Conservation (phyloP, 2,113 vertebrate species). For the Prochilodus magdalenae region DNA sequence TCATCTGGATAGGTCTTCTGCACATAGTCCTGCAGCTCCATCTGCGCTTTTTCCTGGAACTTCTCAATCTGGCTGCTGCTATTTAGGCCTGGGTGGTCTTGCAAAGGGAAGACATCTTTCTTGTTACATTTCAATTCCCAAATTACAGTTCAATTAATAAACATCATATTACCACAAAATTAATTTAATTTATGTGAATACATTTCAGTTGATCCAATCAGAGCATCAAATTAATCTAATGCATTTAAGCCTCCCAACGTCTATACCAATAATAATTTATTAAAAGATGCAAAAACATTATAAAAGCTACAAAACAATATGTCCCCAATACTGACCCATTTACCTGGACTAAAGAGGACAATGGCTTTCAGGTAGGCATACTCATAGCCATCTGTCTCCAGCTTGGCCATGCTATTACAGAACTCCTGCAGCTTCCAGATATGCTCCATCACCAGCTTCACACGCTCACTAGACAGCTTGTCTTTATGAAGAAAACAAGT, state of each 20-base stretch:
- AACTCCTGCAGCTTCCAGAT: conserved; percentile 99
- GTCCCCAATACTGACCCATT: conserved; percentile 60
- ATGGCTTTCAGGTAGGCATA: conserved; percentile 99
- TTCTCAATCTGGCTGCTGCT: conserved; percentile 94
- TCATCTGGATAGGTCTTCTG: conserved; percentile 98
- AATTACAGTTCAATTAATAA: too few species aligned
- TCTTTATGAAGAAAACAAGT: conserved; percentile 76
- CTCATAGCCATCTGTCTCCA: conserved; percentile 96
- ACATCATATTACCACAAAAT: too few species aligned
- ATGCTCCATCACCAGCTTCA: conserved; percentile 98
- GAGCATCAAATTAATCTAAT: too few species aligned
- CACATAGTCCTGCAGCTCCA: conserved; percentile 98
- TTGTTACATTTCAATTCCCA: too few species aligned
- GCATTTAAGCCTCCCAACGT: too few species aligned
- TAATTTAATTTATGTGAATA: too few species aligned
- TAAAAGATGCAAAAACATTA: too few species aligned
- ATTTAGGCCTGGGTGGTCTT: conserved; percentile 95
- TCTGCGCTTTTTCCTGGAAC: conserved; percentile 98
- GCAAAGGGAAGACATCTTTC: conserved; percentile 52
- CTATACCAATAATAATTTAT: too few species aligned
- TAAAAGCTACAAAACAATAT: too few species aligned
- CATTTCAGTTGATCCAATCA: too few species aligned
- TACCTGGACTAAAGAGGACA: conserved; percentile 97
- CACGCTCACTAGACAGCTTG: conserved; percentile 92
- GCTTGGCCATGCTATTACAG: conserved; percentile 96